Percentiles rank a stretch among this genome's conserved stretches.
Evolutionary conservation across 2,888 invertebrate species (phyloP).

Genomic region (Drosophila kanekoi): DNA sequence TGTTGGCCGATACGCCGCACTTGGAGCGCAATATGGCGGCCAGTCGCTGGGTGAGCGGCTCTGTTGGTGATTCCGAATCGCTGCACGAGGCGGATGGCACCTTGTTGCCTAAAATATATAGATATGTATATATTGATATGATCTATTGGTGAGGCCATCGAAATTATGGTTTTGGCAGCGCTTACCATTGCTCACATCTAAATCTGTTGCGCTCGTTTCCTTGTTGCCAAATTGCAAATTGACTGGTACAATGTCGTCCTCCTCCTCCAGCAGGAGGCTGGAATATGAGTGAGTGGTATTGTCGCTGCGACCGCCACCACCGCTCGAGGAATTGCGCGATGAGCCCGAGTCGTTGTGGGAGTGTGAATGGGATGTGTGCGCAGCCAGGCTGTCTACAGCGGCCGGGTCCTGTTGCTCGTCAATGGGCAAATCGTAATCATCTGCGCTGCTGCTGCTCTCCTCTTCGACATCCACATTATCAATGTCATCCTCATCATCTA

Average conservation of each 20-base stretch:
- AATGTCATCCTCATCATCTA: conserved; percentile 61
- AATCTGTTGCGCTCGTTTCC: conserved; percentile 71
- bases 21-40: conserved; percentile 85
- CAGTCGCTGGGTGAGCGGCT: conserved; percentile 84
- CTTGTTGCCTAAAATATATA: conserved; percentile 80
- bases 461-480: conserved; percentile 70
- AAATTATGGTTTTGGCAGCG: neutral
- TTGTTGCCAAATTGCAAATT: conserved; percentile 79
- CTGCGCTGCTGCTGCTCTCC: conserved; percentile 83
- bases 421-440: conserved; percentile 83
- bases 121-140: neutral
- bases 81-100: conserved; percentile 84
- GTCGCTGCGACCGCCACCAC: conserved; percentile 83
- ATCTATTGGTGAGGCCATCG: neutral
- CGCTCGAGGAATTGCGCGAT: conserved; percentile 83
- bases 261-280: conserved; percentile 85
- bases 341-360: conserved; percentile 78
- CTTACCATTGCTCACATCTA: conserved; percentile 84
- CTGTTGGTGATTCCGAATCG: conserved; percentile 85
- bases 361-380: conserved; percentile 52
- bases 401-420: conserved; percentile 79
- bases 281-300: conserved; percentile 85
- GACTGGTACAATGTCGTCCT: conserved; percentile 84
- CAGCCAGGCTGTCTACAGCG: conserved; percentile 44
- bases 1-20: conserved; percentile 80